phyloP scores from a whole-genome alignment of 1,140 invertebrate species.

The Dinothrombium tinctorium region DNA sequence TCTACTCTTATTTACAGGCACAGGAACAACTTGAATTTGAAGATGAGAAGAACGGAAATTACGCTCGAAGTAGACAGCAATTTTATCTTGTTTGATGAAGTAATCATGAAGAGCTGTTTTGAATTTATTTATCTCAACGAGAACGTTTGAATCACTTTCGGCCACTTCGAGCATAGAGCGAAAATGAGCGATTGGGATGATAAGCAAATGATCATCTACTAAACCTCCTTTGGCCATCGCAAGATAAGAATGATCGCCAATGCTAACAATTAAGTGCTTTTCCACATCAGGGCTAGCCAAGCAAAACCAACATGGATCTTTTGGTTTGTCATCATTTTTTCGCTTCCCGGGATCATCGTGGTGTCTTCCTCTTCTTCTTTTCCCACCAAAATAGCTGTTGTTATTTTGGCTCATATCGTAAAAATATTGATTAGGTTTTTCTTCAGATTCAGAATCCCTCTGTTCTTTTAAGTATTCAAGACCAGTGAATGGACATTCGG shows the following conservation, averaged over 20 bases:
- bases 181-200: slow-evolving; percentile 72
- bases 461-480: slow-evolving; percentile 15
- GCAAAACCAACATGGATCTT: slow-evolving; percentile 68
- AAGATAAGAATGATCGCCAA: slow-evolving; percentile 62
- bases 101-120: slow-evolving; percentile 52
- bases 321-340: slow-evolving; percentile 10
- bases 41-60: slow-evolving; percentile 82
- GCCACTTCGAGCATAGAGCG: neutral
- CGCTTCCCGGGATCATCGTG: slow-evolving; percentile 1
- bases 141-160: slow-evolving; percentile 9
- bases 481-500: slow-evolving; percentile 47
- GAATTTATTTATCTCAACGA: slow-evolving; percentile 51
- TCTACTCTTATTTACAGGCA: slow-evolving; percentile 27
- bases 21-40: slow-evolving; percentile 66
- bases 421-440: slow-evolving; percentile 35
- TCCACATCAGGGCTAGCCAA: slow-evolving; percentile 73
- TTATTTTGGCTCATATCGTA: slow-evolving; percentile 41
- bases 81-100: slow-evolving; percentile 36
- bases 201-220: slow-evolving; percentile 60
- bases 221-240: slow-evolving; percentile 75
- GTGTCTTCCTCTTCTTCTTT: neutral
- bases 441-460: neutral
- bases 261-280: slow-evolving; percentile 76
- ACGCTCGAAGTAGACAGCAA: slow-evolving; percentile 74
- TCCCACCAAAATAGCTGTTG: slow-evolving; percentile 14